Evolutionary conservation across 2,797 vertebrate species (phyloP).

Genomic region (Tarsius wallacei): DNA sequence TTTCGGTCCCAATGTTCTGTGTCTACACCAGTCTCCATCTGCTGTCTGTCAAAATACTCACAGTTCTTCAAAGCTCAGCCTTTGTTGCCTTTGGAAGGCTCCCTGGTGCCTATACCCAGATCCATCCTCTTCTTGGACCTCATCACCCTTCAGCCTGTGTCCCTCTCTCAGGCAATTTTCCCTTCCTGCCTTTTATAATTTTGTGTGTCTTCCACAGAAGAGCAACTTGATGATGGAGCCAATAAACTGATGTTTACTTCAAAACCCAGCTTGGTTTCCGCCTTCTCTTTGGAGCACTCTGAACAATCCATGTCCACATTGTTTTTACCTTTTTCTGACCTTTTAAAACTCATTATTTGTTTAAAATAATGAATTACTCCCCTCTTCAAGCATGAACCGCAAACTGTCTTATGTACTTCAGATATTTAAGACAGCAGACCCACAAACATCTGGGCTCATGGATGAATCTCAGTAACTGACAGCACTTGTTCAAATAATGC

Average conservation of each 20-base stretch:
- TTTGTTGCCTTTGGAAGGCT: background rate
- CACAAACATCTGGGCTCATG: background rate
- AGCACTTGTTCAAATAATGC: background rate
- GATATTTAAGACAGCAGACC: background rate
- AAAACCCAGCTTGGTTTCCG: background rate
- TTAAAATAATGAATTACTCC: background rate
- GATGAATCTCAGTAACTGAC: background rate
- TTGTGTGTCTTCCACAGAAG: background rate
- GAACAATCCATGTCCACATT: background rate
- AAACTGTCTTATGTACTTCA: background rate
- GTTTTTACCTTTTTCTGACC: background rate
- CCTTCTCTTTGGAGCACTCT: background rate
- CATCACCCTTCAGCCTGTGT: background rate
- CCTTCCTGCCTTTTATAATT: background rate
- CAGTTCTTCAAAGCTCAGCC: background rate
- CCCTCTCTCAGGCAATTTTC: background rate
- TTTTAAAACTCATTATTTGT: background rate
- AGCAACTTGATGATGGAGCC: background rate
- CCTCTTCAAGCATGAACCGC: background rate
- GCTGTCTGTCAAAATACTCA: background rate
- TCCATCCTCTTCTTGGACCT: no score
- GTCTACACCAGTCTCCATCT: background rate
- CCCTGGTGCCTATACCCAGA: background rate
- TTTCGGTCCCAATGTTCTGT: background rate
- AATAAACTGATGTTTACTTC: background rate